These are phyloP conservation scores for Polietes domitor DNA, from an alignment of 2,888 invertebrate species.

Conservation along the genomic window DNA sequence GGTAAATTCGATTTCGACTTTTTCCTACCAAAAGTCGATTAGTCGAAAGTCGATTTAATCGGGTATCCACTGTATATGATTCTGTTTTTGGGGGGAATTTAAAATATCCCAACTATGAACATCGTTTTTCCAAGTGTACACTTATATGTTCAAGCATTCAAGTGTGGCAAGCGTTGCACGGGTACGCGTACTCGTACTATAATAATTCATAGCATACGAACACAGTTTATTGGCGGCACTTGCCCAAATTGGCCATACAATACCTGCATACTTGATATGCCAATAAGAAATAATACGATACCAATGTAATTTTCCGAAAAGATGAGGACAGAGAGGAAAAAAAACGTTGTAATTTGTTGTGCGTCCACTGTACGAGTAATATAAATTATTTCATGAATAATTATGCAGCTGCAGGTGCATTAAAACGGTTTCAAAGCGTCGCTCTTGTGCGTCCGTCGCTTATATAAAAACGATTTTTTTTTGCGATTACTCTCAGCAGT, in stretches of 20 bases:
- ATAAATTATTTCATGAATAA: constrained; percentile 67
- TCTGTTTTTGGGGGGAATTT: too few relatives aligned
- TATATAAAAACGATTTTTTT: constrained; percentile 3
- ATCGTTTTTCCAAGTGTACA: background rate
- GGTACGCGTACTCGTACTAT: constrained; percentile 22
- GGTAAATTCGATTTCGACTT: too few relatives aligned
- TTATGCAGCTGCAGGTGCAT: constrained; percentile 65
- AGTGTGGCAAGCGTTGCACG: constrained; percentile 8
- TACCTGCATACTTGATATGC: constrained; percentile 56
- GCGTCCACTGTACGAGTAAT: constrained; percentile 57
- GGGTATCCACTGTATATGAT: too few relatives aligned
- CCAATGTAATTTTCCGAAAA: constrained; percentile 37
- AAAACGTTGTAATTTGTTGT: constrained; percentile 57
- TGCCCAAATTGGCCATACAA: constrained; percentile 62
- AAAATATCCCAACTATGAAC: too few relatives aligned
- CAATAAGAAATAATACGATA: constrained; percentile 36
- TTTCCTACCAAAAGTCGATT: too few relatives aligned
- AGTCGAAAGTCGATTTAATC: too few relatives aligned
- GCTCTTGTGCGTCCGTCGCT: background rate
- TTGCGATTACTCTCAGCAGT: background rate
- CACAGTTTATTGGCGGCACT: constrained; percentile 65
- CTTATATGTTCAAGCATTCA: background rate
- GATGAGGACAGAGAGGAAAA: background rate
- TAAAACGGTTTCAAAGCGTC: constrained; percentile 53
- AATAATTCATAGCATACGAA: constrained; percentile 60